Base-by-base conservation (phyloP, 2,113 vertebrate genomes). In the Clarias gariepinus region DNA sequence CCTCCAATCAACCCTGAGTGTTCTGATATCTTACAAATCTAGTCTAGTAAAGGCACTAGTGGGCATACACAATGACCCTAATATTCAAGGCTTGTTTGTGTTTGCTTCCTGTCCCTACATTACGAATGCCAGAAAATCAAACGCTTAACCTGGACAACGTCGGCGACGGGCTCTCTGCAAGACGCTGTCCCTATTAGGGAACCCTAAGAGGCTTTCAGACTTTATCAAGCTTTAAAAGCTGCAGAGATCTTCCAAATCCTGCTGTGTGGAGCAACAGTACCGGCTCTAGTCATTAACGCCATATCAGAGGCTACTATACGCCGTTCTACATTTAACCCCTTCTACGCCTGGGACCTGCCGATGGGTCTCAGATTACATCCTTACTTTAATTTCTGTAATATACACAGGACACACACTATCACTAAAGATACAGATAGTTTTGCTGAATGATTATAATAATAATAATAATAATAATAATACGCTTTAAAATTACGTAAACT, bases 181-280 rank as follows among this genome's bases (percentile, higher is more conserved):
- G 47, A 82, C 69, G 86, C 64, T 71, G 41, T 60, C 78, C 36
- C 82, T 94, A 95, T 95, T 92, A 94, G 93, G 85, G 68, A 47
- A 71, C 82, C 89, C 90, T 92, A 93, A 95, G 91, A 95, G 91
- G 94, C 94, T 95, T 95, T 96, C 94, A 95, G 94, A 93, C 93
- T 94, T 94, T 93, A 96, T 95, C 93, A 96, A 92, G 91, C 91
- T 91, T 91, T 96, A 95, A 95, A 95, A 94, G 94, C 94, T 85
- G 89, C 92, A 88, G 91, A 92, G 91, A 91, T 91, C 88, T 87
- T 84, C 85, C 76, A 85, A 53, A 47, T 86, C 79, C 77, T 88
- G 64, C 89, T 82, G 64, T 78, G 74, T 47, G 6, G 47, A 41
- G 36, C 82, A 76, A 85, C 16, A 77, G 61, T 36, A 25, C 64